Conservation (phyloP, 2,888 invertebrate genomes). For the Mimas tiliae region DNA sequence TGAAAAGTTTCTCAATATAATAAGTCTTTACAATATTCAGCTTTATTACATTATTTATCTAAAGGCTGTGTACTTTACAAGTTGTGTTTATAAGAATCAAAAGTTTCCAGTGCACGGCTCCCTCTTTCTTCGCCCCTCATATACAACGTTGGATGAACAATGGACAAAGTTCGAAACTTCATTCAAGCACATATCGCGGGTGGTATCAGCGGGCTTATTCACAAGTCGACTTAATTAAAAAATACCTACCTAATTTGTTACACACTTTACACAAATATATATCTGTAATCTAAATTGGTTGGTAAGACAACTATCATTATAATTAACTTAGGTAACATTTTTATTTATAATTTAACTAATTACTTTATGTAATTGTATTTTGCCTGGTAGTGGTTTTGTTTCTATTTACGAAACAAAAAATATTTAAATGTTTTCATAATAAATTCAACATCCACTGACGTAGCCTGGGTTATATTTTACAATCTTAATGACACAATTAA, state of each 20-base stretch:
- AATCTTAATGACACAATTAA: no score
- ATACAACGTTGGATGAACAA: slow-evolving; percentile 14
- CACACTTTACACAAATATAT: no score
- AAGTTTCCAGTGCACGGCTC: neutral
- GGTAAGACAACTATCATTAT: no score
- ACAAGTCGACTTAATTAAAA: slow-evolving; percentile 1
- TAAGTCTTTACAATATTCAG: slow-evolving; percentile 34
- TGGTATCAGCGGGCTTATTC: slow-evolving; percentile 6
- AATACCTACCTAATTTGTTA: neutral
- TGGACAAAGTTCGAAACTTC: slow-evolving; percentile 12
- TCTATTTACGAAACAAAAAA: no score
- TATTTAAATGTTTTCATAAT: no score
- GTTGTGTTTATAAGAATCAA: slow-evolving; percentile 10
- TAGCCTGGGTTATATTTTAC: no score
- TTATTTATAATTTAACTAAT: no score
- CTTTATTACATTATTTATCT: slow-evolving; percentile 30
- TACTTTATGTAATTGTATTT: no score
- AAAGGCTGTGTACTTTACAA: slow-evolving; percentile 27
- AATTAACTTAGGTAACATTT: no score
- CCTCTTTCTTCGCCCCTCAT: slow-evolving; percentile 4
- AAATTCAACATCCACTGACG: no score
- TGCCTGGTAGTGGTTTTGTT: no score
- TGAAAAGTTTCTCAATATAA: neutral
- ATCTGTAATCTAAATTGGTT: no score
- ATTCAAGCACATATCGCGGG: slow-evolving; percentile 3